Evolutionary conservation across 1,140 invertebrate species (phyloP), one percentile per base, ranked within the genome.

Genomic region (fruit fly (Drosophila melanogaster)): DNA sequence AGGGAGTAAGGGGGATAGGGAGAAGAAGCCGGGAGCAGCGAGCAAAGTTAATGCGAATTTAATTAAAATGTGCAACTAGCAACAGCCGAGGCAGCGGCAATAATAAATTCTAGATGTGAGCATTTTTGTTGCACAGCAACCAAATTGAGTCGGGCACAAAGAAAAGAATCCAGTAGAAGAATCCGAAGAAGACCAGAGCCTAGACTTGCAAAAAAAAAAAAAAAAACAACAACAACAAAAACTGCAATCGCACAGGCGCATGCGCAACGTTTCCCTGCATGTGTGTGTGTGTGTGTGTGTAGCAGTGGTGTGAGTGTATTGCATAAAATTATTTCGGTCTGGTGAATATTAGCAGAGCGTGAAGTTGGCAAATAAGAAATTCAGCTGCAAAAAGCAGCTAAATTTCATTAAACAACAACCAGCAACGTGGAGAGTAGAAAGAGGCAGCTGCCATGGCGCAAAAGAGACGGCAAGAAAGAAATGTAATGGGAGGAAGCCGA

Each of bases 311-410:
- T 61, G 47, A 58, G 77, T 84, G 83, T 91, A 85, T 91, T 91
- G 90, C 81, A 91, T 91, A 91, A 89, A 91, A 90, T 91, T 91
- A 91, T 91, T 91, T 91, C 90, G 90, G 90, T 91, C 90, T 91
- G 84, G 90, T 91, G 90, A 80, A 79, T 91, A 90, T 90, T 91
- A 91, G 83, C 90, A 89, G 90, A 91, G 90, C 90, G 90, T 91
- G 90, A 91, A 91, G 90, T 91, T 91, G 81, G 89, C 89, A 91
- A 91, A 90, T 86, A 90, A 90, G 86, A 90, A 90, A 87, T 90
- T 80, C 83, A 80, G 71, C 73, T 67, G 64, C 64, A 86, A 86
- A 77, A 80, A 72, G 47, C 71, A 77, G 57, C 54, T 55, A 79
- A 85, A 81, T 79, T 91, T 89, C 79, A 83, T 89, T 84, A 81